Percentiles rank a stretch among this genome's conserved stretches.
Conservation (phyloP, 2,113 vertebrate species). For the Tychaedon coryphoeus region DNA sequence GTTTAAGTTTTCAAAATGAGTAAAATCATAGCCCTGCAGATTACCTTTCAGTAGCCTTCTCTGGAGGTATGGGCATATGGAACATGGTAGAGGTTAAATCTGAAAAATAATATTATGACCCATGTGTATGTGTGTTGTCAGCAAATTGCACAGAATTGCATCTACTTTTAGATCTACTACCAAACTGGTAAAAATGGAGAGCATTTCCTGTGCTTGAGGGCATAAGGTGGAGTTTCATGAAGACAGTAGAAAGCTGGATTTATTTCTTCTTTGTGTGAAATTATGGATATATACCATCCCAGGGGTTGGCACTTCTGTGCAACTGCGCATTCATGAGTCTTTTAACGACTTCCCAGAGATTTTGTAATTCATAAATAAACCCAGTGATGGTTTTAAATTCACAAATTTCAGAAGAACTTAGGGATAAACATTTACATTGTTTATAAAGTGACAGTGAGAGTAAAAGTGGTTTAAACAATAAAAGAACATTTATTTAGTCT, state of each 20-base stretch:
- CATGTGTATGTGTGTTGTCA: background rate
- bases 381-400: background rate
- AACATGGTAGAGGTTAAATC: background rate
- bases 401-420: background rate
- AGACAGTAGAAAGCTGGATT: background rate
- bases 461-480: background rate
- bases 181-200: background rate
- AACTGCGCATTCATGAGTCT: background rate
- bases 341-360: background rate
- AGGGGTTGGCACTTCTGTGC: background rate
- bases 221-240: background rate
- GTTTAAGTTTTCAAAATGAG: background rate
- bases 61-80: background rate
- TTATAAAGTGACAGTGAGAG: background rate
- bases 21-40: background rate
- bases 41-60: background rate
- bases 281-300: background rate
- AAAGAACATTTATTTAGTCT: background rate
- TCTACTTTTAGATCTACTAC: background rate
- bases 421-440: background rate
- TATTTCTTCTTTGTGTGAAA: background rate
- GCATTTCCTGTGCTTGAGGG: rapidly evolving
- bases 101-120: background rate
- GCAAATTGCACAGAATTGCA: background rate
- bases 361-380: background rate